Base-by-base conservation (phyloP, 2,113 vertebrate genomes). In the Apus apus region DNA sequence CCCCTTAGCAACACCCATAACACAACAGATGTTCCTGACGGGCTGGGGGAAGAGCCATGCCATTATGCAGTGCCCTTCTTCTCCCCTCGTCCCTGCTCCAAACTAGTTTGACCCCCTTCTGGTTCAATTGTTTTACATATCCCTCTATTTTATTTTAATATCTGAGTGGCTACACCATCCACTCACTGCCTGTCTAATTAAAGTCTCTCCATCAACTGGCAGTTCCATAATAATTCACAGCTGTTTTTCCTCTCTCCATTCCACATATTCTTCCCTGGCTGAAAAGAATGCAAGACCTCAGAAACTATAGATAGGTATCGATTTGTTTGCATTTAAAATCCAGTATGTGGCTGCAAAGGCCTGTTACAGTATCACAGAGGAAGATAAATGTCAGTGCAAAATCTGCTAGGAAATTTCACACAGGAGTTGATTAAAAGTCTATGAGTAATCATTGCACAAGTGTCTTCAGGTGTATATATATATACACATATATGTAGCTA, bases 371-470 rank as follows among this genome's bases (percentile, higher is more conserved):
- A 95, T 76, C 81, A 90, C 83, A 73, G 90, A 97, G 83, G 96
- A 95, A 95, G 91, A 96, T 89, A 90, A 96, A 96, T 84, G 93
- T 97, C 97, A 95, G 97, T 97, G 97, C 97, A 95, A 93, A 95
- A 95, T 90, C 87, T 83, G 93, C 87, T 90, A 94, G 74, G 95
- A 82, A 87, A 92, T 95, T 87, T 94, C 93, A 91, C 87, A 85
- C 26, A 91, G 89, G 73, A 96, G 79, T 95, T 64, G 83, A 94
- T 97, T 97, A 86, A 72, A 96, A 96, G 88, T 93, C 96, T 81
- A 83, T 90, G 85, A 94, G 96, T 91, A 97, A 87, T 96, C 96
- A 97, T 94, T 97, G 96, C 90, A 94, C 94, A 75, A 92, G 61
- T 50, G 34, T 50, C 80, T 95, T 87, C 61, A 36, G 36, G 25